A percentile compares a stretch with the other conserved stretches of the same genome.
These are phyloP conservation scores for Aviceda subcristata DNA, from an alignment of 2,113 vertebrate genomes.

Conservation along the genomic window DNA sequence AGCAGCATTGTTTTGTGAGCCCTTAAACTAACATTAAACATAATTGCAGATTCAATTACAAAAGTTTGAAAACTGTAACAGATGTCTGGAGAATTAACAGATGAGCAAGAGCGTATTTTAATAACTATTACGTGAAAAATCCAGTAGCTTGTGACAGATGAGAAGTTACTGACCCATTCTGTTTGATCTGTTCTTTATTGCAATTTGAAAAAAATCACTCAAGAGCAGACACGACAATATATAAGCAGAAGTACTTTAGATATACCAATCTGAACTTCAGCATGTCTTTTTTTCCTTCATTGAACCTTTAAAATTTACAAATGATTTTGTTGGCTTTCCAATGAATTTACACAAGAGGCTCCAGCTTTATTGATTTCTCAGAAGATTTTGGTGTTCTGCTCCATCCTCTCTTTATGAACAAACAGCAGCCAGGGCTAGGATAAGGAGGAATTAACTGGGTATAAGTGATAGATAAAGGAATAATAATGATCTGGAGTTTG, in stretches of 20 bases:
- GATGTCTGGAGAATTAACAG: background rate
- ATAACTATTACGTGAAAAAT: conserved; percentile 10
- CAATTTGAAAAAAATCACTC: background rate
- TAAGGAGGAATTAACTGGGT: background rate
- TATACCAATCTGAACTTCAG: background rate
- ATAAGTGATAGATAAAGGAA: background rate
- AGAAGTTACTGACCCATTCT: conserved; percentile 10
- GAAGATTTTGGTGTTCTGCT: background rate
- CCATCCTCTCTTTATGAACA: background rate
- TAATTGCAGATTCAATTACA: background rate
- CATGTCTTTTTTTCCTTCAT: background rate
- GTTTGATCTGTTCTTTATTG: conserved; percentile 11
- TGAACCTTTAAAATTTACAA: background rate
- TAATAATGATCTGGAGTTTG: background rate
- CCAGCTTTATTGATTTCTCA: background rate
- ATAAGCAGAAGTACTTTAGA: background rate
- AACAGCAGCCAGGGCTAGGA: background rate
- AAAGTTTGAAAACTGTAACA: conserved; percentile 1
- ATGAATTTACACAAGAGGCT: background rate
- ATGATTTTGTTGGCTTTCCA: background rate
- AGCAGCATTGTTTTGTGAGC: background rate
- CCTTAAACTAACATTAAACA: background rate
- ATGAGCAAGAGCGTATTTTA: background rate
- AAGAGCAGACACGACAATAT: background rate
- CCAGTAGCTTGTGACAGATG: background rate